Evolutionary conservation across 1,140 invertebrate species (phyloP), one percentile per base, ranked within the genome.

Genomic region (Anadara kagoshimensis): DNA sequence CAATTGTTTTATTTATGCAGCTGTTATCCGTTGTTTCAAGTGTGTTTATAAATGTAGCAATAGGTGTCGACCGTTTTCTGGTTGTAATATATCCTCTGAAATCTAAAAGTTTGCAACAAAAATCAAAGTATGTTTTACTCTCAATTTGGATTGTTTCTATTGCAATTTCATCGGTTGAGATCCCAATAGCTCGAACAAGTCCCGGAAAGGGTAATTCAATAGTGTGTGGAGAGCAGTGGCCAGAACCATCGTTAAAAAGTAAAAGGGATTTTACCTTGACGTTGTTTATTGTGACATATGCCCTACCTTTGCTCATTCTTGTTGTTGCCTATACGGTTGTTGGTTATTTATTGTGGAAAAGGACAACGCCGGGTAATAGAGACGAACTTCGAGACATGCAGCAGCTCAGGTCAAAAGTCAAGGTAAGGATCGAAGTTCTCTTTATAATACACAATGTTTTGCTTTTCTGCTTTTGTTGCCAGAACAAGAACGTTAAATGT

Each of bases 361-460:
- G 89, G 53, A 87, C 83, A 5, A 81, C 87, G 0, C 91, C 91
- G 11, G 91, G 91, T 5, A 90, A 91, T 65, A 89, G 89, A 0
- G 85, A 91, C 69, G 73, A 78, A 0, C 75, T 75, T 7, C 71
- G 91, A 54, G 91, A 91, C 77, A 73, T 81, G 22, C 80, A 85
- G 24, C 89, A 90, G 65, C 78, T 89, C n/a, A 74, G 82, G 41
- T 86, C 87, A 0, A 91, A 91, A 73, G 85, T 85, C 41, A 91
- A 91, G 86, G 91, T 91, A 81, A 78, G n/a, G n/a, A n/a, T n/a
- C n/a, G n/a, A n/a, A n/a, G 29, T 36, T 36, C 29, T 7, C 29
- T 3, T 36, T 36, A 36, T 3, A 36, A 36, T 36, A 36, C 29
- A 36, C 7, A 36, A 3, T 3, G 2, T 3, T 36, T 36, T 36